These are phyloP conservation scores for Spheniscus mendiculus DNA, from an alignment of 2,113 vertebrate species.

Conservation along the genomic window DNA sequence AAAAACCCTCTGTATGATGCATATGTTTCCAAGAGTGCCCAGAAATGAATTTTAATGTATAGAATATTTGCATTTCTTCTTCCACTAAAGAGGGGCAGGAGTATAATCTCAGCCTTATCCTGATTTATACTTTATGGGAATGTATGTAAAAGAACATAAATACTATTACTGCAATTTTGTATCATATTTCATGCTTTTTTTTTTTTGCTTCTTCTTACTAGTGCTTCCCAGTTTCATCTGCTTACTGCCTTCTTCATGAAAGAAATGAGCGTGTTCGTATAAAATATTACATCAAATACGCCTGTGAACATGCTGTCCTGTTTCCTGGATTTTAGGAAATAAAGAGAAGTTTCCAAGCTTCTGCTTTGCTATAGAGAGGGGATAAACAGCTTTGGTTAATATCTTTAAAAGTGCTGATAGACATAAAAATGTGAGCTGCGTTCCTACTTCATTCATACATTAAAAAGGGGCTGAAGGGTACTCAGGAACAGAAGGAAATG, in stretches of 20 bases:
- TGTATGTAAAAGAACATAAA: conserved; percentile 65
- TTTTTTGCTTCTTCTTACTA: conserved; percentile 23
- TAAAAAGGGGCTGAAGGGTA: not conserved
- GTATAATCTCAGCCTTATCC: conserved; percentile 51
- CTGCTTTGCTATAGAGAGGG: not conserved
- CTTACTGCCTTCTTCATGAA: conserved; percentile 33
- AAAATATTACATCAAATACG: conserved; percentile 49
- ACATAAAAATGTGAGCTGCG: not conserved
- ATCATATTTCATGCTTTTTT: conserved; percentile 52
- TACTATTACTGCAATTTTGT: conserved; percentile 63
- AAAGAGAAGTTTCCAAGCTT: not conserved
- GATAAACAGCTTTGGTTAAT: conserved; percentile 8
- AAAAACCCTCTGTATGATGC: not conserved
- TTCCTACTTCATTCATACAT: not conserved
- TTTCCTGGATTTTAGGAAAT: conserved; percentile 33
- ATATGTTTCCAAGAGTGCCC: conserved; percentile 22
- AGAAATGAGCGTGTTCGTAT: conserved; percentile 11
- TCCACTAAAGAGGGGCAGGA: conserved; percentile 22
- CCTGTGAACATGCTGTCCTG: not conserved
- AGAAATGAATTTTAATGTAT: conserved; percentile 63
- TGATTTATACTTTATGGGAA: conserved; percentile 70
- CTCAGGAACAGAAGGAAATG: not conserved
- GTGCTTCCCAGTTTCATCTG: conserved; percentile 57
- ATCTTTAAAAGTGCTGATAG: conserved; percentile 12
- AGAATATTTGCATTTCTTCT: conserved; percentile 57